Evolutionary conservation across 2,888 invertebrate genomes (phyloP), one percentile per base, ranked within the genome.

Genomic region (Diplolepis rosae): DNA sequence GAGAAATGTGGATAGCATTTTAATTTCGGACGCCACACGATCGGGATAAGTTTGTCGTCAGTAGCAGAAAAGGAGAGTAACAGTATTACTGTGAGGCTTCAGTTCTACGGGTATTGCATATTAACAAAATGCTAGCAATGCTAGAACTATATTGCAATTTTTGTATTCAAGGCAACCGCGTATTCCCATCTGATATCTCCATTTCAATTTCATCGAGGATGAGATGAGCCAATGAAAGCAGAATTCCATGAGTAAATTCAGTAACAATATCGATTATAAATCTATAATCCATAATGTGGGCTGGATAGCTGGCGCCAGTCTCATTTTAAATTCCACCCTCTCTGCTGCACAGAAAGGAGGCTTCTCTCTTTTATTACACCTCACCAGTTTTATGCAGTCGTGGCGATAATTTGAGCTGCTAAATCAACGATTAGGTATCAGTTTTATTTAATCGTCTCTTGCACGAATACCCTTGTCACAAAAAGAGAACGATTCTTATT

Each of bases 91-190:
- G 39, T 13, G 13, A 56, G 56, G 56, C 35, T 56, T 24, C 32
- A 56, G 35, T 35, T 56, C 39, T 15, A 61, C 61, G 24, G 39
- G 61, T 61, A 24, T 18, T 61, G 61, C 39, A 61, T 61, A 61
- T 61, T 61, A 61, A 61, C 56, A 13, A 48, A 48, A 48, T 48
- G 45, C 24, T 22, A 27, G 24, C 35, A 61, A 27, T 18, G 35
- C 24, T 6, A 56, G 22, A 22, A 22, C 24, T 24, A 7, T 7
- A 61, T 39, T 28, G n/a, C 27, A 61, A 39, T 61, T 61, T 61
- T 61, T 61, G 24, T 61, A 61, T 39, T 61, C 61, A 1, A 61
- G n/a, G 24, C 61, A 28, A 52, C 52, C 28, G 50, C n/a, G 52
- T 52, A 52, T 27, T 28, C 28, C 39, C 22, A 61, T 61, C 61